Conservation (phyloP, 2,888 invertebrate genomes). For the Spicauda simplicius region DNA sequence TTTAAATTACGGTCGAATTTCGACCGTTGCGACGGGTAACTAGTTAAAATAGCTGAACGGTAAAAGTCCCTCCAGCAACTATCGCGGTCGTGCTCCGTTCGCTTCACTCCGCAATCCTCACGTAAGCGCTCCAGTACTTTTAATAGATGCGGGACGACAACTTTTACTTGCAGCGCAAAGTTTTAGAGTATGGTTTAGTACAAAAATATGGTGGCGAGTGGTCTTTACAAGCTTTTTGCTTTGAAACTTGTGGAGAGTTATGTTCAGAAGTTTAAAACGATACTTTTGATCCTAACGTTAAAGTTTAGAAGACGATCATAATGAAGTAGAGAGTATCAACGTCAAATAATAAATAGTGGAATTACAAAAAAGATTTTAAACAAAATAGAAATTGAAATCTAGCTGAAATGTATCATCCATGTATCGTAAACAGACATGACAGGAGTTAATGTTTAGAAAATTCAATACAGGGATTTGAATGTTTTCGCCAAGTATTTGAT, state of each 20-base stretch:
- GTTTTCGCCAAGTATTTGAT: not conserved
- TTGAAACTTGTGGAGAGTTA: not conserved
- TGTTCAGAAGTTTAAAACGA: not conserved
- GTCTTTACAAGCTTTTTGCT: slow-evolving; percentile 21
- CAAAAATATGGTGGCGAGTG: slow-evolving; percentile 20
- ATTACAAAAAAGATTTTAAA: not conserved
- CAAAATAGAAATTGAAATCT: too few relatives aligned
- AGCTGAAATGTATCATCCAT: not conserved
- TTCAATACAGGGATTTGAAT: not conserved
- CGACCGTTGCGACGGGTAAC: too few relatives aligned
- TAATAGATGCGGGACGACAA: slow-evolving; percentile 29
- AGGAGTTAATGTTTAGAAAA: not conserved
- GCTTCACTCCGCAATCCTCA: not conserved
- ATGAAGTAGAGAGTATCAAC: too few relatives aligned
- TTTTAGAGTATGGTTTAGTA: slow-evolving; percentile 21
- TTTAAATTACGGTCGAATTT: too few relatives aligned
- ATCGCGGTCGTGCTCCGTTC: not conserved
- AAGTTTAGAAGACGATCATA: too few relatives aligned
- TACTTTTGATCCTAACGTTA: not conserved
- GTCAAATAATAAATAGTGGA: too few relatives aligned
- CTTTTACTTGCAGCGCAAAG: slow-evolving; percentile 17
- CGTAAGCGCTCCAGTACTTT: slow-evolving; percentile 20
- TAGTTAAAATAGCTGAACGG: not conserved
- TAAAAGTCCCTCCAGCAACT: not conserved
- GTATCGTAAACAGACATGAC: not conserved